A percentile compares a stretch with the other conserved stretches of the same genome.
These are phyloP conservation scores for Tetramorium alpestre DNA, from an alignment of 1,140 invertebrate genomes.

Conservation along the genomic window DNA sequence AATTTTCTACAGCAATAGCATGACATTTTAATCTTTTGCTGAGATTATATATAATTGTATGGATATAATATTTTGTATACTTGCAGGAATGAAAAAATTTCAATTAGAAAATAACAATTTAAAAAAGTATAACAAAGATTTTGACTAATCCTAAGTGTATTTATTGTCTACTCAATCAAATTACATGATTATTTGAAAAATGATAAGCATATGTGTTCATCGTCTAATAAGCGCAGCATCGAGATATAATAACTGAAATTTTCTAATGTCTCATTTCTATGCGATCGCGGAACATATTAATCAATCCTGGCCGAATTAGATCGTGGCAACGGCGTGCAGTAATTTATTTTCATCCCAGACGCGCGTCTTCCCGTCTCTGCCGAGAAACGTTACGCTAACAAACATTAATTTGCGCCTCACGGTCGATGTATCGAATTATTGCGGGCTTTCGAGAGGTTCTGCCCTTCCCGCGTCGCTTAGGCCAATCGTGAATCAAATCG, in stretches of 20 bases:
- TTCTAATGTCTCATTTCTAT: slow-evolving; percentile 37
- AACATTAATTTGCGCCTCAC: slow-evolving; percentile 75
- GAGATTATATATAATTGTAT: not conserved
- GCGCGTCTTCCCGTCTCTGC: slow-evolving; percentile 36
- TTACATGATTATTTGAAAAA: not conserved
- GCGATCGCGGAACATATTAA: slow-evolving; percentile 13
- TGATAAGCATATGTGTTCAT: not conserved
- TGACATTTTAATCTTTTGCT: not conserved
- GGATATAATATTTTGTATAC: not conserved
- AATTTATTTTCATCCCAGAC: slow-evolving; percentile 71
- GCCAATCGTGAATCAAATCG: slow-evolving; percentile 83
- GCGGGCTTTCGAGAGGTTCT: slow-evolving; percentile 71
- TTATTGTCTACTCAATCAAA: not conserved
- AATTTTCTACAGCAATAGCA: not conserved
- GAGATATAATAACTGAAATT: slow-evolving; percentile 10
- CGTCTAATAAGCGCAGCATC: not conserved
- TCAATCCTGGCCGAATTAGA: slow-evolving; percentile 27
- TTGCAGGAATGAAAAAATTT: no score
- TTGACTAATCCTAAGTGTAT: no score
- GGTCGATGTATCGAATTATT: slow-evolving; percentile 77
- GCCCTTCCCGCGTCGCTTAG: slow-evolving; percentile 61
- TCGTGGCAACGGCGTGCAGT: slow-evolving; percentile 27
- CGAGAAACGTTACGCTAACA: slow-evolving; percentile 74
- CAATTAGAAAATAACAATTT: no score
- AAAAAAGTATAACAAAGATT: not conserved